Base-by-base conservation (phyloP, 2,797 vertebrate species). In the Euphonia xanthogaster region DNA sequence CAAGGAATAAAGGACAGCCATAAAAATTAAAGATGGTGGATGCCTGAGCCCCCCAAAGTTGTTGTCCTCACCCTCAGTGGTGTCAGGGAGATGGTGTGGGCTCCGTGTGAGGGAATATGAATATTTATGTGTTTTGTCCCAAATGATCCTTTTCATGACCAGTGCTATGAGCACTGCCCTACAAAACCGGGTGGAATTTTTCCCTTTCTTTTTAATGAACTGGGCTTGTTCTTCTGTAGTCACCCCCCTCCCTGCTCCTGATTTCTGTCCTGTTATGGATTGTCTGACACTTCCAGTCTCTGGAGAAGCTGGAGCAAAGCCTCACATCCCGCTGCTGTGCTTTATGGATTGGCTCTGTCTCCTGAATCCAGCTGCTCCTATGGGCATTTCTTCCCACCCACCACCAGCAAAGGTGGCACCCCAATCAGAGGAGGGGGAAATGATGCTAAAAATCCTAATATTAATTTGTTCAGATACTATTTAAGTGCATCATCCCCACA, bases 241-340 rank as follows among this genome's bases (percentile, higher is more conserved):
- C n/a, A 17, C 22, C 77, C 50, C 28, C 11, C 15, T 60, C 21
- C 33, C 66, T n/a, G 14, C 22, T 57, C 47, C 28, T 0, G 0
- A 30, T 93, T 94, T 62, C 8, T 18, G 30, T 88, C 50, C 84
- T 74, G 61, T 94, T 97, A 87, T 90, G 33, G 76, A 88, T 94
- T 51, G 51, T 70, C 78, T 94, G 91, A 87, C 91, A 90, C 50
- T 67, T 88, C 19, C 71, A 94, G 80, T 90, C 95, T 94, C 95
- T 68, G 82, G 94, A 92, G 88, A 57, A 81, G 67, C 71, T 28
- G 19, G 47, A 67, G 94, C 55, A 44, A 84, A 91, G 84, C n/a
- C 78, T 78, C 55, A 19, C 1, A 4, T 63, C 62, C 71, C 4
- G 2, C 37, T 63, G 42, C 82, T 54, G 15, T n/a, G 62, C 55